Evolutionary conservation across 2,888 invertebrate genomes (phyloP).

Genomic region (Quadroppia sp.): DNA sequence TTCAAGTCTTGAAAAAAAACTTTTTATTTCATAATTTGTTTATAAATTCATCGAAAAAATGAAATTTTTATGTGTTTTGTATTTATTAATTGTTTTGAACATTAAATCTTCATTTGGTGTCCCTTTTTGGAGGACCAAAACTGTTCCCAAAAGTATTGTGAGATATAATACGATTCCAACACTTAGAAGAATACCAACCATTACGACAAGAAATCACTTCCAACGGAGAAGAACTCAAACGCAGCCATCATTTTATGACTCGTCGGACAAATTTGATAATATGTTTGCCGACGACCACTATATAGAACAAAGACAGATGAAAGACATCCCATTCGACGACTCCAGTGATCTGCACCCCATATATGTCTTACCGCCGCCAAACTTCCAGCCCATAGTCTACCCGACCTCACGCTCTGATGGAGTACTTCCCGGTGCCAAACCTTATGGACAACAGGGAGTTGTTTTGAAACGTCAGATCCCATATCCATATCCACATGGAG

Average conservation of each 20-base stretch:
- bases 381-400: slow-evolving; percentile 45
- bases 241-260: neutral
- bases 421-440: neutral
- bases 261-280: slow-evolving; percentile 21
- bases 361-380: slow-evolving; percentile 44
- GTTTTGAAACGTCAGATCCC: neutral
- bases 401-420: slow-evolving; percentile 38
- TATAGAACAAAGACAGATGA: slow-evolving; percentile 27
- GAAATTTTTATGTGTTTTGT: slow-evolving; percentile 1
- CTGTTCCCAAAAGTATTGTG: neutral
- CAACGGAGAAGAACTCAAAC: neutral
- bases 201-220: neutral
- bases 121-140: neutral
- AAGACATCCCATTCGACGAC: slow-evolving; percentile 21
- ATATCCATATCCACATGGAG: slow-evolving; percentile 27
- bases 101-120: neutral
- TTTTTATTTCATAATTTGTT: too few relatives aligned
- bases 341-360: slow-evolving; percentile 42
- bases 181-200: neutral
- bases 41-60: neutral
- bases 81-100: neutral
- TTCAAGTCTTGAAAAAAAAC: too few relatives aligned
- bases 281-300: slow-evolving; percentile 10
- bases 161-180: neutral
- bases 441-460: neutral